These are phyloP conservation scores for Sebastes glaucus DNA, from an alignment of 2,797 vertebrate genomes.

Conservation along the genomic window DNA sequence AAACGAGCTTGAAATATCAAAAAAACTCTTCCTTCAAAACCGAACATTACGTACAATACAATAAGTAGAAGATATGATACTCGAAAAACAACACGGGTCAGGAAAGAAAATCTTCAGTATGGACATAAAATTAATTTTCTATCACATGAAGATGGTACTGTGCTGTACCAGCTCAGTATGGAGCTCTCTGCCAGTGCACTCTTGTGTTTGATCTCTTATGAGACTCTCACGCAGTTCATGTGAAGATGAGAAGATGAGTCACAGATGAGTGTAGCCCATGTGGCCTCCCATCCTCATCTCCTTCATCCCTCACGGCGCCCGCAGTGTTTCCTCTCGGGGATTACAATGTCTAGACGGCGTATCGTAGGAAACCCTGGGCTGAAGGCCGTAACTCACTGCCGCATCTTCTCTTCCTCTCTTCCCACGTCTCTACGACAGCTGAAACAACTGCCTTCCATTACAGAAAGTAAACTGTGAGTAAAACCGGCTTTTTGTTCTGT, in stretches of 20 bases:
- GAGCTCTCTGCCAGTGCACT: background rate
- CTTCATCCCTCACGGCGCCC: conserved; percentile 19
- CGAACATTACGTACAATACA: background rate
- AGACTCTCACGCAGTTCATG: conserved; percentile 23
- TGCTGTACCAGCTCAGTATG: background rate
- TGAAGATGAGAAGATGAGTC: conserved; percentile 26
- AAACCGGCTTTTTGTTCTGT: conserved; percentile 28
- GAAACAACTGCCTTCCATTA: conserved; percentile 37
- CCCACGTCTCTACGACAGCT: conserved; percentile 13
- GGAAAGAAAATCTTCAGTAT: background rate
- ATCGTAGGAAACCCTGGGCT: conserved; percentile 35
- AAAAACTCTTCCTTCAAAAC: background rate
- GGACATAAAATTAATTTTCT: background rate
- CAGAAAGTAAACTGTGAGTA: conserved; percentile 17
- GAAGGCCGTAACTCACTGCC: conserved; percentile 28
- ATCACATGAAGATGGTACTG: background rate
- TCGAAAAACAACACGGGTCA: background rate
- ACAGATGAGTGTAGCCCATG: conserved; percentile 3
- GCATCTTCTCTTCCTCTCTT: conserved; percentile 8
- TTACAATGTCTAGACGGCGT: conserved; percentile 68
- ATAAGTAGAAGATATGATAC: background rate
- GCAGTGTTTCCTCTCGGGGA: conserved; percentile 47
- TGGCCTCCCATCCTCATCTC: conserved; percentile 16
- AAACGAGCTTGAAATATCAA: conserved; percentile 27
- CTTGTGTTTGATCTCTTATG: conserved; percentile 16